A percentile compares a stretch with the other conserved stretches of the same genome.
Evolutionary conservation across 2,113 vertebrate species (phyloP).

Genomic region (Noctilio leporinus): DNA sequence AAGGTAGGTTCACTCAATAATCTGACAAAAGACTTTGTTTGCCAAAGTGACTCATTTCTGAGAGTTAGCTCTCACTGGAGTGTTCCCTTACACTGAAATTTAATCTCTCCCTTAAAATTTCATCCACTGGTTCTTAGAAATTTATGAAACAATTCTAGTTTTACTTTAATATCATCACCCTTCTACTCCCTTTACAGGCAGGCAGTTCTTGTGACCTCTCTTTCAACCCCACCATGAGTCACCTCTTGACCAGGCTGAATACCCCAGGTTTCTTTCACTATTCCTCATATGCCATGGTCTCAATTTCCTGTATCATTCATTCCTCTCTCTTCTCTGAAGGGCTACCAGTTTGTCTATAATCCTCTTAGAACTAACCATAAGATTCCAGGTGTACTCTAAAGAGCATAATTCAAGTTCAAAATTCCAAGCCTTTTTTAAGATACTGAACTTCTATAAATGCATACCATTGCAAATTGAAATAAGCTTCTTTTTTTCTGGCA

Average conservation of each 20-base stretch:
- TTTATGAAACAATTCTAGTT: constrained; percentile 12
- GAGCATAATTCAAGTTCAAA: constrained; percentile 17
- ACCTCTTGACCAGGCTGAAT: background rate
- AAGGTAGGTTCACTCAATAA: background rate
- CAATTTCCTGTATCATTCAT: background rate
- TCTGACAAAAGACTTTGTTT: background rate
- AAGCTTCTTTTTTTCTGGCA: background rate
- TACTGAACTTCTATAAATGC: background rate
- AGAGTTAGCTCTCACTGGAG: background rate
- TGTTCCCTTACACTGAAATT: constrained; percentile 27
- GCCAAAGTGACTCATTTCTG: background rate
- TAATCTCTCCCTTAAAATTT: background rate
- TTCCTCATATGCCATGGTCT: background rate
- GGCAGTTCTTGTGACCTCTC: background rate
- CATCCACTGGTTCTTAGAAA: background rate
- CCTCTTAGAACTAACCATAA: background rate
- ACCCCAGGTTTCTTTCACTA: background rate
- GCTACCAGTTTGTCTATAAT: background rate
- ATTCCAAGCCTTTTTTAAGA: background rate
- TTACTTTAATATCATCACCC: background rate
- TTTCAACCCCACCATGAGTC: constrained; percentile 13
- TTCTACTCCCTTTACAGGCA: background rate
- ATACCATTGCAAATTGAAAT: background rate
- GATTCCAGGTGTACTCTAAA: background rate
- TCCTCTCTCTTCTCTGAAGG: background rate